Percentiles rank a stretch among this genome's conserved stretches.
These are phyloP conservation scores for Eulacestoma nigropectus DNA, from an alignment of 2,113 vertebrate species.

Conservation along the genomic window DNA sequence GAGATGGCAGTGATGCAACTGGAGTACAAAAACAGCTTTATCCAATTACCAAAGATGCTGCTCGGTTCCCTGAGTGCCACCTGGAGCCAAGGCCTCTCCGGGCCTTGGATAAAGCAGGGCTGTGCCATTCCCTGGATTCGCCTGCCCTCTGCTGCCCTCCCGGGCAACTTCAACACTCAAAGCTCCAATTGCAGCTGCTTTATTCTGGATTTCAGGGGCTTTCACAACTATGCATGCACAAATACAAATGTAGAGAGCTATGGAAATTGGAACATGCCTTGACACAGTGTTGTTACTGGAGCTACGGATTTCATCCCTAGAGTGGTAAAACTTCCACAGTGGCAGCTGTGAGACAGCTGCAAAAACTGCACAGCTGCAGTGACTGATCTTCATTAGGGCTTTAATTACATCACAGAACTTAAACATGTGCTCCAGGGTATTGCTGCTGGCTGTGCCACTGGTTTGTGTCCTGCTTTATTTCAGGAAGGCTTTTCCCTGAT, in stretches of 20 bases:
- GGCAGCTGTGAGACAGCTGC: background rate
- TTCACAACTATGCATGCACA: background rate
- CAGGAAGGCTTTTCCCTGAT: slow-evolving; percentile 88
- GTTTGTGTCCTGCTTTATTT: slow-evolving; percentile 37
- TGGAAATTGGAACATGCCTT: background rate
- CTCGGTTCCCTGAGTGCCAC: background rate
- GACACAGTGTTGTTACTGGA: background rate
- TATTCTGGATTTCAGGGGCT: background rate
- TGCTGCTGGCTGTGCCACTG: background rate
- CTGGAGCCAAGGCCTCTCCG: background rate
- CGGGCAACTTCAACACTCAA: background rate
- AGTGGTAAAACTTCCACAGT: background rate
- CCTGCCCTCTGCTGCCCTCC: slow-evolving; percentile 59
- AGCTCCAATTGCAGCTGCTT: background rate
- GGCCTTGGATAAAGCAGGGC: background rate
- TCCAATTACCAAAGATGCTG: background rate
- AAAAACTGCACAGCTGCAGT: background rate
- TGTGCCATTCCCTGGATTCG: background rate
- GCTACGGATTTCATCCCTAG: background rate
- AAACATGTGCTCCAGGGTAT: background rate
- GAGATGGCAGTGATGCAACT: background rate
- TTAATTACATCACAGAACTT: background rate
- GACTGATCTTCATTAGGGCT: background rate
- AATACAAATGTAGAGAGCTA: background rate
- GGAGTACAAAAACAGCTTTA: background rate